Conservation (phyloP, 2,113 vertebrate species). For the Calyptommatus sinebrachiatus region DNA sequence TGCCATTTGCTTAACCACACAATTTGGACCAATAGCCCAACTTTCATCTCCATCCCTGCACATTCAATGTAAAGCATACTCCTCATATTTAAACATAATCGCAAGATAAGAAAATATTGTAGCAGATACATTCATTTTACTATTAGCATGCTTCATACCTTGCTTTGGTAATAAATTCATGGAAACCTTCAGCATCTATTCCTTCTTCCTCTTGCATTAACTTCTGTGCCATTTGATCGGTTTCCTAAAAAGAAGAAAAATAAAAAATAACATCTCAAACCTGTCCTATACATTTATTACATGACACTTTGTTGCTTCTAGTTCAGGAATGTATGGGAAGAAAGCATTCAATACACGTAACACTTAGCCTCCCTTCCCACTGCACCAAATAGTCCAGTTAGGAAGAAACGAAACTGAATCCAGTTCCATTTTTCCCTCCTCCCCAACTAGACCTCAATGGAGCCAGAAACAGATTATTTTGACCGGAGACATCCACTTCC, state of each 20-base stretch:
- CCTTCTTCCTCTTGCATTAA: constrained; percentile 76
- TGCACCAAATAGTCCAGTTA: too few species aligned
- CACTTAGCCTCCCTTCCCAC: not conserved
- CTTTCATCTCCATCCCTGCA: too few species aligned
- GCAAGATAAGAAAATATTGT: not conserved
- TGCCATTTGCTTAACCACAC: too few species aligned
- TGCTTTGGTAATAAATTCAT: constrained; percentile 84
- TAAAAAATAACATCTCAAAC: constrained; percentile 25
- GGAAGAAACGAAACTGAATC: too few species aligned
- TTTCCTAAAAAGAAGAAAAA: constrained; percentile 80
- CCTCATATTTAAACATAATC: too few species aligned
- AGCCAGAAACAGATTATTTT: too few species aligned
- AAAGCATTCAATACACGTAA: not conserved
- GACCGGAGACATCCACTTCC: too few species aligned
- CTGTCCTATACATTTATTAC: not conserved
- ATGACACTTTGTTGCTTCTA: not conserved
- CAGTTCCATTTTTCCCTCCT: too few species aligned
- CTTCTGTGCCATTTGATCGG: constrained; percentile 81
- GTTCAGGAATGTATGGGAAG: not conserved
- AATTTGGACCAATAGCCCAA: not conserved
- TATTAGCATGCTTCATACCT: constrained; percentile 75
- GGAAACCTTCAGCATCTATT: constrained; percentile 82
- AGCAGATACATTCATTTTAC: not conserved
- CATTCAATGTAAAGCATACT: not conserved
- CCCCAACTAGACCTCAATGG: too few species aligned